Percentiles rank a stretch among this genome's conserved stretches.
These are phyloP conservation scores for Phymorhynchus buccinoides DNA, from an alignment of 1,140 invertebrate species.

Conservation along the genomic window DNA sequence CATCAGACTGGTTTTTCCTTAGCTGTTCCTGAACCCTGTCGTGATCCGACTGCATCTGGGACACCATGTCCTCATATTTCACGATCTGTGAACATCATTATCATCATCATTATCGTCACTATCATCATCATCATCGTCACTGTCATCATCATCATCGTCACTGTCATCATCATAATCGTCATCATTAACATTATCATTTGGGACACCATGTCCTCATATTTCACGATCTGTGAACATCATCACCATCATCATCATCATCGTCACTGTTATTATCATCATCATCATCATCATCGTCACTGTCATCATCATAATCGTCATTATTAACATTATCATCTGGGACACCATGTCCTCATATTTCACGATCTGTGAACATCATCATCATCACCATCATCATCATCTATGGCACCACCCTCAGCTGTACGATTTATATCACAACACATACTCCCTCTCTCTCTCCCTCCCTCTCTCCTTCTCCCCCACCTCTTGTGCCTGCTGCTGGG, in stretches of 20 bases:
- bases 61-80: constrained; percentile 68
- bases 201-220: constrained; percentile 65
- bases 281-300: background rate
- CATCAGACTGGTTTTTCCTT: constrained; percentile 64
- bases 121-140: background rate
- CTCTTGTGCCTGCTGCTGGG: constrained; percentile 67
- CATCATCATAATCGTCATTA: no score
- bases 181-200: background rate
- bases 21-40: constrained; percentile 69
- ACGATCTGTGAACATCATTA: constrained; percentile 54
- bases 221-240: constrained; percentile 54
- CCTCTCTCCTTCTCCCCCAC: constrained; percentile 42
- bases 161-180: no score
- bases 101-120: no score
- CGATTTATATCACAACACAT: no score
- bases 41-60: constrained; percentile 65
- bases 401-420: no score
- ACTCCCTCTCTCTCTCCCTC: background rate
- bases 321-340: background rate
- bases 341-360: no score
- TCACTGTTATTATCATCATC: background rate
- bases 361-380: background rate
- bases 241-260: background rate
- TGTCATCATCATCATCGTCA: background rate
- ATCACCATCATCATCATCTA: background rate